phyloP scores from a whole-genome alignment of 2,888 invertebrate genomes.

The Cheiracanthium punctorium region DNA sequence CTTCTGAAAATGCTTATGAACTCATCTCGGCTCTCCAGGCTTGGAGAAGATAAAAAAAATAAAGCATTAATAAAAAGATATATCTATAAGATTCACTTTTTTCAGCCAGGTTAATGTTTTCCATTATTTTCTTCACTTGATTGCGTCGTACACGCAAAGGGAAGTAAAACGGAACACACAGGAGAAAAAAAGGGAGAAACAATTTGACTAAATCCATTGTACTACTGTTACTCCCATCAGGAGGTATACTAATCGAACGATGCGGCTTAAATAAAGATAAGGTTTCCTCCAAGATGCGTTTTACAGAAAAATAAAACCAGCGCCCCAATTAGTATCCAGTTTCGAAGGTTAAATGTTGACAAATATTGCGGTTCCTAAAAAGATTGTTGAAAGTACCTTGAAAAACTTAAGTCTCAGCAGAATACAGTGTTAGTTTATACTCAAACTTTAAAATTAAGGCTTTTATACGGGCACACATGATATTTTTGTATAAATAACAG shows the following conservation, averaged over 20 bases:
- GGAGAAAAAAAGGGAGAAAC: neutral
- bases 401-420: too few species aligned
- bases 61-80: conserved; percentile 30
- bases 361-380: too few species aligned
- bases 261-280: conserved; percentile 48
- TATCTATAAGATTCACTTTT: conserved; percentile 63
- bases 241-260: conserved; percentile 53
- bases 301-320: neutral
- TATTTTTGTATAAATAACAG: too few species aligned
- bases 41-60: conserved; percentile 32
- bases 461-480: too few species aligned
- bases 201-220: conserved; percentile 6
- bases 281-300: neutral
- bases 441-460: too few species aligned
- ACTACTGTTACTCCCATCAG: conserved; percentile 6
- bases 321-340: neutral
- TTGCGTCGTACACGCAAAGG: conserved; percentile 62
- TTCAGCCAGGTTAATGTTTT: conserved; percentile 59
- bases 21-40: conserved; percentile 50
- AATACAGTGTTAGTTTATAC: too few species aligned
- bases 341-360: too few species aligned
- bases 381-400: too few species aligned
- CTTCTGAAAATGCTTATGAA: conserved; percentile 59
- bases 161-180: conserved; percentile 25
- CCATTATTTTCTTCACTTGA: conserved; percentile 56